phyloP scores from a whole-genome alignment of 2,888 invertebrate genomes.

The Protophormia terraenovae region DNA sequence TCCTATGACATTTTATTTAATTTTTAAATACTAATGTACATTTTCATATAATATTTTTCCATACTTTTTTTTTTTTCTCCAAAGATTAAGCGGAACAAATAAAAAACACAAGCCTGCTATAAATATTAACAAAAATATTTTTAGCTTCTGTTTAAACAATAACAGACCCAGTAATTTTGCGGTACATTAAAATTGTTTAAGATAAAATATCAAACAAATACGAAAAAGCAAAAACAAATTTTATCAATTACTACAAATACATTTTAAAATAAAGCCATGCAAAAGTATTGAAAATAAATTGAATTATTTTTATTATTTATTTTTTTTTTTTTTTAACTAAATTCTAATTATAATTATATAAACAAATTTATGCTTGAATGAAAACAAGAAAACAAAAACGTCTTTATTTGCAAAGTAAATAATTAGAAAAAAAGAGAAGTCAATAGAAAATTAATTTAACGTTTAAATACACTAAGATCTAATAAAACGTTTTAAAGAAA shows the following conservation, averaged over 20 bases:
- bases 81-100: constrained; percentile 32
- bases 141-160: constrained; percentile 35
- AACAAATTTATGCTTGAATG: constrained; percentile 48
- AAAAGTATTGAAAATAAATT: not conserved
- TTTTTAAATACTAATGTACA: constrained; percentile 14
- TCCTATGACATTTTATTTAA: not conserved
- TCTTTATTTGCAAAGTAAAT: not conserved
- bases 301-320: too few relatives aligned
- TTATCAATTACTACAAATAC: constrained; percentile 24
- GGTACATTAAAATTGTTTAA: constrained; percentile 8
- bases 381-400: not conserved
- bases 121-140: constrained; percentile 50
- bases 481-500: not conserved
- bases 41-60: not conserved
- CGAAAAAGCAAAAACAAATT: not conserved
- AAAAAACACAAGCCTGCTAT: constrained; percentile 7
- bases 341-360: constrained; percentile 23
- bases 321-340: not conserved
- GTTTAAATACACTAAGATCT: not conserved
- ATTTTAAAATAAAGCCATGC: not conserved
- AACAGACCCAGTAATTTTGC: not conserved
- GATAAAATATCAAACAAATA: constrained; percentile 49
- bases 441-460: not conserved
- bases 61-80: not conserved
- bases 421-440: not conserved